Percentiles rank a stretch among this genome's conserved stretches.
phyloP scores from a whole-genome alignment of 2,888 invertebrate genomes.

The Sesia bembeciformis region DNA sequence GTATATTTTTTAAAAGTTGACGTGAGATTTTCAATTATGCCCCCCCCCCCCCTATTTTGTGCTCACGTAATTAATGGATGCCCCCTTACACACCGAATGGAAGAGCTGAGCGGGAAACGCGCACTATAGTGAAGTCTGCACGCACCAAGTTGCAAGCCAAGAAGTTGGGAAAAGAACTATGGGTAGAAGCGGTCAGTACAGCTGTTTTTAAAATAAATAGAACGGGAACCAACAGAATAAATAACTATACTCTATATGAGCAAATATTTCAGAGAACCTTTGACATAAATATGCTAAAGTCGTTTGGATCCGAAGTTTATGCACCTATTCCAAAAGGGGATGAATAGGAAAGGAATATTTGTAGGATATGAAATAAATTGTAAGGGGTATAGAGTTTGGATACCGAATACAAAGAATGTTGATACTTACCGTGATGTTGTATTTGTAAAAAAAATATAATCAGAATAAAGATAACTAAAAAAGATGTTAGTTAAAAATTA shows the following conservation, averaged over 20 bases:
- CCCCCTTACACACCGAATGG: conserved; percentile 2
- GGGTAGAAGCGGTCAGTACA: conserved; percentile 26
- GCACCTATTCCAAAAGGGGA: conserved; percentile 13
- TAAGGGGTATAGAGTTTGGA: conserved; percentile 14
- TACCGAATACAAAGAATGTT: neutral
- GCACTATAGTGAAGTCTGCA: neutral
- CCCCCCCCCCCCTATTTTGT: no score
- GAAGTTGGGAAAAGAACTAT: conserved; percentile 15
- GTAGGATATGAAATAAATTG: conserved; percentile 12
- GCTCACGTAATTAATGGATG: no score
- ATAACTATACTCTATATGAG: conserved; percentile 16
- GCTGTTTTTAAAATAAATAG: conserved; percentile 20
- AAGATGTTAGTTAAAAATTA: no score
- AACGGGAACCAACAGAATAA: conserved; percentile 11
- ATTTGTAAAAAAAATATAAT: conserved; percentile 1
- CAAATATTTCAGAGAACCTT: conserved; percentile 8
- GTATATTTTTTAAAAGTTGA: no score
- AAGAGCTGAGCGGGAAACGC: neutral
- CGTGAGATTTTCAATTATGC: no score
- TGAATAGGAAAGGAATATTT: conserved; percentile 9
- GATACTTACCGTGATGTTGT: conserved; percentile 1
- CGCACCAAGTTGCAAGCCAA: conserved; percentile 1
- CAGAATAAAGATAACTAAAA: no score
- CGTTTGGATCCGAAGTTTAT: conserved; percentile 12
- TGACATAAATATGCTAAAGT: neutral